Base-by-base conservation (phyloP, 2,113 vertebrate species). In the Agapornis roseicollis region DNA sequence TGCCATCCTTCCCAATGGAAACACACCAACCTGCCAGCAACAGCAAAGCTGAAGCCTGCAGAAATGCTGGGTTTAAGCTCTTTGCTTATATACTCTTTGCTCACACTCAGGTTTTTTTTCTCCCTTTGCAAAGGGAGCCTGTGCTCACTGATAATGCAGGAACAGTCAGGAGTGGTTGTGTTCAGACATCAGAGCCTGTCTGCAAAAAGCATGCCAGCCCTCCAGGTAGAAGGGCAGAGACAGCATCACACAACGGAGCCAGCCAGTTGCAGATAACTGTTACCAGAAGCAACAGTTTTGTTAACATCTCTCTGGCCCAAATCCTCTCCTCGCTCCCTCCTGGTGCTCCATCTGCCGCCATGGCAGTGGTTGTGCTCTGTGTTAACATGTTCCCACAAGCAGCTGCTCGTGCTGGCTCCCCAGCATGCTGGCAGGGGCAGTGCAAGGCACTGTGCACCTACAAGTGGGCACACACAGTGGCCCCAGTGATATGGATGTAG, bases 191-290 rank as follows among this genome's bases (percentile, higher is more conserved):
- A 53, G 50, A 49, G 7, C 56, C 37, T 37, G 22, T 6, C 61
- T 56, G 37, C 29, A 8, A 19, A 56, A 58, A 31, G 14, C 35
- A 3, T 2, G 18, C 39, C 28, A 39, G 66, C 41, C 27, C 73
- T 50, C 47, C 61, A 35, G 58, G 64, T 39, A 53, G 41, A 27
- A 55, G 33, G 33, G 24, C 56, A 55, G 74, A 76, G 61, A 19
- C 29, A 53, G 19, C 28, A 5, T 13, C 39, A 2, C 0, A 1
- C 42, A 1, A 8, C 0, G 4, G 58, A 78, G 58, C 31, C 1
- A 3, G 47, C 60, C 52, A 10, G 60, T 24, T 29, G 41, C 61
- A n/a, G 60, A 15, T 37, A 33, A 29, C 52, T 29, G 7, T 27
- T 35, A 60, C 37, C 28, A 71, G 70, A 72, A 71, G 39, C 82